phyloP scores from a whole-genome alignment of 2,797 vertebrate genomes.

The Botia kubotai region DNA sequence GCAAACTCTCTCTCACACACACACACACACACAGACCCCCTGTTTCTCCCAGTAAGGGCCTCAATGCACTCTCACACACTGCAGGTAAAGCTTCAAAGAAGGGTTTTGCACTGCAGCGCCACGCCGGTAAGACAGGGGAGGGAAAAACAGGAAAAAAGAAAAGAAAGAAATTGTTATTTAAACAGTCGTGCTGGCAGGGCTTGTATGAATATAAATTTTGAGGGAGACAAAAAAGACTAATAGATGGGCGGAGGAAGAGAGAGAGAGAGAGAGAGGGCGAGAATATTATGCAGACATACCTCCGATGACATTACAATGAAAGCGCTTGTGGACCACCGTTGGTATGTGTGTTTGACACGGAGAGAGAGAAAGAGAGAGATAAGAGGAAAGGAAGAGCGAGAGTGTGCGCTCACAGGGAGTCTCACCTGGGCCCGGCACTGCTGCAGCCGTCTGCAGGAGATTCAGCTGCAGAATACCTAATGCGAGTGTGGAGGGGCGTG shows the following conservation, averaged over 20 bases:
- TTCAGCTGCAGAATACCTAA: slow-evolving; percentile 64
- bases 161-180: slow-evolving; percentile 57
- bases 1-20: slow-evolving; percentile 24
- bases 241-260: slow-evolving; percentile 44
- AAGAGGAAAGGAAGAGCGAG: slow-evolving; percentile 12
- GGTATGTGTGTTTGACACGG: slow-evolving; percentile 45
- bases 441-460: slow-evolving; percentile 61
- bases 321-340: slow-evolving; percentile 29
- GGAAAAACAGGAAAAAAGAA: slow-evolving; percentile 10
- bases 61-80: slow-evolving; percentile 44
- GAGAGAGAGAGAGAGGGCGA: not conserved
- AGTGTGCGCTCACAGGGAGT: slow-evolving; percentile 46
- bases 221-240: slow-evolving; percentile 57
- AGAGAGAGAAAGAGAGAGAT: slow-evolving; percentile 31
- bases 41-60: slow-evolving; percentile 53
- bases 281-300: slow-evolving; percentile 51
- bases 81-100: slow-evolving; percentile 63
- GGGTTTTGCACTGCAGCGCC: slow-evolving; percentile 30
- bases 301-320: slow-evolving; percentile 51
- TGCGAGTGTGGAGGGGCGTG: slow-evolving; percentile 58
- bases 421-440: slow-evolving; percentile 63
- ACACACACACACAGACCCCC: slow-evolving; percentile 18
- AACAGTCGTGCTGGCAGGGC: slow-evolving; percentile 53
- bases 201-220: slow-evolving; percentile 55
- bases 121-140: slow-evolving; percentile 43